A percentile compares a stretch with the other conserved stretches of the same genome.
phyloP scores from a whole-genome alignment of 2,888 invertebrate genomes.

The Drosophila multiciliata region DNA sequence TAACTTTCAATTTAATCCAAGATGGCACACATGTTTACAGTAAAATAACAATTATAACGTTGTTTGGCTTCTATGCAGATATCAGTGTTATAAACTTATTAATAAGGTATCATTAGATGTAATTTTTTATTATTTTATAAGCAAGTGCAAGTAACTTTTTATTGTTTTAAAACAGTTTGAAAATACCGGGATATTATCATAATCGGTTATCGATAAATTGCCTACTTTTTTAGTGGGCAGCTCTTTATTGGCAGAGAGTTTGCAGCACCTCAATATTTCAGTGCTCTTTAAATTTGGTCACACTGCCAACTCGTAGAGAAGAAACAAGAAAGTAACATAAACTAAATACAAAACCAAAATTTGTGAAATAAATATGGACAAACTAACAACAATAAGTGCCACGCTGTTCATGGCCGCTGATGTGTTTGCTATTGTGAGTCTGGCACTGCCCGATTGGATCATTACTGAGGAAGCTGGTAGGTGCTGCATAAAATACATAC shows the following conservation, averaged over 20 bases:
- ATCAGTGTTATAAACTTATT: neutral
- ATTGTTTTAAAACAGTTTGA: neutral
- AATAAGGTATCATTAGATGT: neutral
- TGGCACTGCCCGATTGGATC: slow-evolving; percentile 98
- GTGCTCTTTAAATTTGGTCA: slow-evolving; percentile 19
- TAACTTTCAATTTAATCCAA: neutral
- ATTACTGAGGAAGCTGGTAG: slow-evolving; percentile 97
- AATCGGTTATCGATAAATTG: slow-evolving; percentile 28
- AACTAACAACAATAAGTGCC: slow-evolving; percentile 95
- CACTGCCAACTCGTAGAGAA: slow-evolving; percentile 14
- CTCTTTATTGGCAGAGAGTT: neutral
- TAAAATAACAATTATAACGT: neutral
- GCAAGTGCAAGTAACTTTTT: neutral
- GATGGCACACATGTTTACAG: neutral
- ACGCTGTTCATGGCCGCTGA: slow-evolving; percentile 96
- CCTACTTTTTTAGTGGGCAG: neutral
- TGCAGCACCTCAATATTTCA: slow-evolving; percentile 13
- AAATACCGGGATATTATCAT: slow-evolving; percentile 3
- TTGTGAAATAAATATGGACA: slow-evolving; percentile 89
- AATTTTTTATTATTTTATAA: neutral
- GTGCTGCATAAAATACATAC: slow-evolving; percentile 8
- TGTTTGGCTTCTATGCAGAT: neutral
- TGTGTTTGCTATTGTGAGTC: slow-evolving; percentile 96
- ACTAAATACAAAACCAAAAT: slow-evolving; percentile 12
- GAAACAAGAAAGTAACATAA: slow-evolving; percentile 15